Percentiles rank a stretch among this genome's conserved stretches.
phyloP scores from a whole-genome alignment of 2,888 invertebrate genomes.

The Orthosia gracilis region DNA sequence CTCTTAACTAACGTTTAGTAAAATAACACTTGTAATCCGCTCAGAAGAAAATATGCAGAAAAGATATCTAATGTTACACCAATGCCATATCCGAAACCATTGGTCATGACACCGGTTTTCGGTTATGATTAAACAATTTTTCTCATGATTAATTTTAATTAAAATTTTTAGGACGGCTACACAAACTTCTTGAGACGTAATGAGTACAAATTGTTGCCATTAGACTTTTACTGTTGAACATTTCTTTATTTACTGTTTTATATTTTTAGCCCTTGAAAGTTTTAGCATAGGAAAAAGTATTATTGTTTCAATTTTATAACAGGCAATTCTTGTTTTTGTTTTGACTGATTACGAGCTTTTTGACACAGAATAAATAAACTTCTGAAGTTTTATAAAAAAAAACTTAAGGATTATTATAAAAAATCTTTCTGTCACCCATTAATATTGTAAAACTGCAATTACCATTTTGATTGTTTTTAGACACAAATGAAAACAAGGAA shows the following conservation, averaged over 20 bases:
- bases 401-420: background rate
- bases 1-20: too few species aligned
- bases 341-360: background rate
- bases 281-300: background rate
- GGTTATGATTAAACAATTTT: background rate
- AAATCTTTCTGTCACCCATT: background rate
- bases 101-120: too few species aligned
- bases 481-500: constrained; percentile 70
- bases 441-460: background rate
- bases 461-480: constrained; percentile 57
- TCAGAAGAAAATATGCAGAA: too few species aligned
- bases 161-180: background rate
- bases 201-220: background rate
- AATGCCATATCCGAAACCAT: too few species aligned
- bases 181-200: background rate
- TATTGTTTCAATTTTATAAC: background rate
- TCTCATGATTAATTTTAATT: constrained; percentile 1
- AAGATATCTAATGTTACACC: too few species aligned
- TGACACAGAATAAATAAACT: background rate
- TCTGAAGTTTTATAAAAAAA: background rate
- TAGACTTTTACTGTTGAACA: too few species aligned
- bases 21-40: too few species aligned
- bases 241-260: background rate
- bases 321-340: background rate
- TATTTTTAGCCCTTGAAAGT: background rate